Evolutionary conservation across 2,113 vertebrate species (phyloP), one percentile per base, ranked within the genome.

Genomic region (Xenus cinereus): DNA sequence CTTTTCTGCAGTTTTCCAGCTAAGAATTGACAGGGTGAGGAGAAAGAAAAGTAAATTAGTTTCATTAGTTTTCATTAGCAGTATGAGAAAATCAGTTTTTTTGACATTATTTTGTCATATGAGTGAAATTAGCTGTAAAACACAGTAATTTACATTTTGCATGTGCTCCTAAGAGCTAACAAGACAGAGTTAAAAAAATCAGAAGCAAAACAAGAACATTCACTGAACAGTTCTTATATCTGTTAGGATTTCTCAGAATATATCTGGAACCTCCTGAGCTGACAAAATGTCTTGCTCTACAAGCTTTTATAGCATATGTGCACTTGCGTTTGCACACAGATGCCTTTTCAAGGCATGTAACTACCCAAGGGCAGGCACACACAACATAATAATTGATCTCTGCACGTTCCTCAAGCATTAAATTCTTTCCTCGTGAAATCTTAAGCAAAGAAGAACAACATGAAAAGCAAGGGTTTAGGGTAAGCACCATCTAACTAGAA

Each of bases 1-100:
- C 95, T 98, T 99, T 97, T 99, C 99, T 87, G 99, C 99, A 37
- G 98, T 99, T 97, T 99, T 99, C 99, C 99, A 99, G 98, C 99
- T 99, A 96, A 95, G 98, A 68, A 87, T 94, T 84, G 46, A 56
- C 14, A 10, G 6, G 14, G 8, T 37, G 9, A 17, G 4, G 7
- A 4, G 2, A 15, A 50, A 67, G 33, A 76, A 76, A 85, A 75
- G 12, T 45, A 30, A 54, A 60, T 96, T 87, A 90, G 10, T 66
- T 62, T 39, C 35, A 62, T 35, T 62, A 67, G 9, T 51, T 93
- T 92, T 87, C 32, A 72, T 54, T 54, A 91, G 12, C 39, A 75
- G 10, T 19, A 60, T 45, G 14, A 74, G 43, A 91, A 87, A 54
- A 11, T 18, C 28, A 54, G 51, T 4, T 50, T 56, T 35, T 84